Base-by-base conservation (phyloP, 2,797 vertebrate genomes). In the Monodelphis domestica region DNA sequence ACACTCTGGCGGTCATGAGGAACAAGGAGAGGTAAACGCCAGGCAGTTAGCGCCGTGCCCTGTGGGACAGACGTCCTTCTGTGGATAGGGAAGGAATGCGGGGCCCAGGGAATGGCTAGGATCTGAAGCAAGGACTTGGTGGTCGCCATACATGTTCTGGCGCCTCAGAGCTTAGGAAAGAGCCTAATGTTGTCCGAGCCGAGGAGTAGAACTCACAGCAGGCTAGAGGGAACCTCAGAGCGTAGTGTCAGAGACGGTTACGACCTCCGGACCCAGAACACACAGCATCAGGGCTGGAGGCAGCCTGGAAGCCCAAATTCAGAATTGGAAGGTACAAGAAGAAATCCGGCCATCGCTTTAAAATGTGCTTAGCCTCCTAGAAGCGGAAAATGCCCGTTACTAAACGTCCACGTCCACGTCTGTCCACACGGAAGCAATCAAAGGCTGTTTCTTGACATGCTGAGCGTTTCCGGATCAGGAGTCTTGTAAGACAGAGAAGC, bases 21-120 rank as follows among this genome's bases (percentile, higher is more conserved):
- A 97, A 98, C 97, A 99, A 99, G 94, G 98, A 99, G 95, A 99
- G 98, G 99, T 99, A 95, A 98, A 98, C 96, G 12, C 4, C 6
- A 70, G 93, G 54, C 11, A 12, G 63, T 59, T 11, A 0, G n/a
- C 10, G 50, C 29, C 21, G 53, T 14, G 30, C 12, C 29, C 51
- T 24, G 30, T 28, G 45, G 87, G 59, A 6, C 84, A 87, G 78
- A 50, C 90, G 24, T n/a, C 45, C 50, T 17, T 50, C 6, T 38
- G 38, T 2, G 38, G 17, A 50, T 38, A 38, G 38, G 51, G 38
- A 51, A 87, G 38, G 45, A 0, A 29, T 9, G 28, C 45, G 2
- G 50, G 3, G 12, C 28, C 87, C 51, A 1, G 7, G 7, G 38
- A 10, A 24, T 1, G 70, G 70, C 5, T 10, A 38, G 70, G n/a